Base-by-base conservation (phyloP, 2,888 invertebrate species). In the Tortrix viridana region DNA sequence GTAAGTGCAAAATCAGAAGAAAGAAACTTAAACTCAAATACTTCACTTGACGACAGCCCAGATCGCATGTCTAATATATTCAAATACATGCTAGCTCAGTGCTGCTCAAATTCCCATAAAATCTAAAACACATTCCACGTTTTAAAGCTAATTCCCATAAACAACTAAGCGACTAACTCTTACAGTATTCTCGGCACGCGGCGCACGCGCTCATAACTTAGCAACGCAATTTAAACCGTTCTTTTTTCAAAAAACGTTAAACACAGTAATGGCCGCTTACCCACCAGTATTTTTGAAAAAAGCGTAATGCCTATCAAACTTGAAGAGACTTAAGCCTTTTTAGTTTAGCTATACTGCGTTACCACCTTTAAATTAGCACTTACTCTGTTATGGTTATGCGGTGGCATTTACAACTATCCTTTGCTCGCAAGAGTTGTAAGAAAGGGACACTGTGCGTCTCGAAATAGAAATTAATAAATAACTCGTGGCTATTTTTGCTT, bases 321-420 rank as follows among this genome's bases (percentile, higher is more conserved):
- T n/a, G 6, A 22, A n/a, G n/a, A 6, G 22, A 47, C 22, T 23
- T 47, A 47, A 6, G 47, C 20, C 23, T 14, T 47, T 47, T 23
- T 22, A 2, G 22, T 14, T n/a, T 14, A 14, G 18, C 46, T 12
- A 5, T 12, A 14, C 22, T 23, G 46, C 41, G 53, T 47, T 53
- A 26, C 38, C 47, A 14, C 43, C 48, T 32, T 20, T 48, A 54
- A 60, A 60, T 60, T 60, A 60, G 48, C 60, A 55, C 48, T 60
- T 48, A 60, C 49, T 60, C 60, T 60, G 14, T 41, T 41, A 41
- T 41, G 41, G 41, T 41, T 41, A 14, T 6, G 41, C 5, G 14
- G 41, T 41, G n/a, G n/a, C 16, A 5, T 41, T 5, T 41, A n/a
- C 41, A 14, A 23, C 48, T 16, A 5, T 20, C 22, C 16, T 32